phyloP scores from a whole-genome alignment of 2,888 invertebrate species.

The Phengaris alcon region DNA sequence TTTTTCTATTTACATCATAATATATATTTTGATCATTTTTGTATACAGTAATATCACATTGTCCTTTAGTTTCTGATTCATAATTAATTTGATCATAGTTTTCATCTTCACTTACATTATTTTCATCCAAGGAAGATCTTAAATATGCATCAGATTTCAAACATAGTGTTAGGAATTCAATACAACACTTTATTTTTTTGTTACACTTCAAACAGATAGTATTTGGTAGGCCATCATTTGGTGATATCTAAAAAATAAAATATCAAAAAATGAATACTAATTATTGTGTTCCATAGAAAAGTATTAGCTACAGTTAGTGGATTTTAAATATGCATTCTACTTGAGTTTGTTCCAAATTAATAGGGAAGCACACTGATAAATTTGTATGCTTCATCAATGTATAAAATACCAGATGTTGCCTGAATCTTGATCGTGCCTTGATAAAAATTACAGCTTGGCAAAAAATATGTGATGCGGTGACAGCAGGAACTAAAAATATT shows the following conservation, averaged over 20 bases:
- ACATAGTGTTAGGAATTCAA: slow-evolving; percentile 58
- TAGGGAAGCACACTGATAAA: no score
- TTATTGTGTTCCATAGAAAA: not conserved
- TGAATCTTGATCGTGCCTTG: no score
- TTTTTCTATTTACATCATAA: slow-evolving; percentile 32
- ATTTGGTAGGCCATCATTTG: slow-evolving; percentile 59
- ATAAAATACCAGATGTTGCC: no score
- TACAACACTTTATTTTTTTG: slow-evolving; percentile 52
- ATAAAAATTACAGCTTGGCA: no score
- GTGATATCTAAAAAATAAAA: slow-evolving; percentile 53
- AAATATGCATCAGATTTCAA: slow-evolving; percentile 55
- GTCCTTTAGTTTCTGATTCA: not conserved
- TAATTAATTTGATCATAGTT: slow-evolving; percentile 33
- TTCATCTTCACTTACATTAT: slow-evolving; percentile 37
- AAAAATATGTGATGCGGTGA: no score
- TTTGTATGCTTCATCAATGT: no score
- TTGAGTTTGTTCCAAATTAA: not conserved
- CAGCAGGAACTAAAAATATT: no score
- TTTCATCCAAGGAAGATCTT: slow-evolving; percentile 43
- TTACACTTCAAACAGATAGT: slow-evolving; percentile 59
- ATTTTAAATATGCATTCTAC: not conserved
- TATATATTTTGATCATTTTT: slow-evolving; percentile 8
- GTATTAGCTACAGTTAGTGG: no score
- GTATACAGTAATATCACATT: slow-evolving; percentile 34
- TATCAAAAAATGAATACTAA: not conserved